Evolutionary conservation across 2,888 invertebrate genomes (phyloP), one percentile per base, ranked within the genome.

Genomic region (Folsomia manolachei): DNA sequence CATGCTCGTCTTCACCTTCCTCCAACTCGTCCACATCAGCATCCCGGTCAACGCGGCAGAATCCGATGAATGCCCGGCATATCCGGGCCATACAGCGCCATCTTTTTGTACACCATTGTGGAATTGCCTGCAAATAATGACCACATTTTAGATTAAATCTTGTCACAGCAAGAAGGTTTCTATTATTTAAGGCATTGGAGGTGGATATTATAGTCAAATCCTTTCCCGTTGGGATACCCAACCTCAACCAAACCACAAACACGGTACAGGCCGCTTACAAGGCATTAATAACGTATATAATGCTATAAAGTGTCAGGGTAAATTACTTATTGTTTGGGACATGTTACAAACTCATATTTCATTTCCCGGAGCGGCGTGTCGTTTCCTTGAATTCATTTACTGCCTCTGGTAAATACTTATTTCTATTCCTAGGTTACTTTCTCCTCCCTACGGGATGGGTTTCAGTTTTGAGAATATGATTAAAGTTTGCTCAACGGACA

Each of bases 11-110:
- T 70, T 87, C 80, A 84, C 84, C 84, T 86, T 91, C 89, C 82
- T 93, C 90, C 77, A 90, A 88, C 74, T 83, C 84, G 74, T 84
- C 84, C 75, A 83, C 84, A 74, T 84, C 84, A 82, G 83, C 84
- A 74, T 94, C 94, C 76, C 89, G 88, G 39, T 90, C 85, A 56
- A 91, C 83, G 88, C 91, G 80, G 90, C 91, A 81, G 71, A 77
- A 79, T 27, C 78, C 75, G 39, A 93, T 93, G 93, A 77, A 90
- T 89, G 75, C 89, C 83, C 71, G 56, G 65, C 74, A 81, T 24
- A 18, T 88, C 87, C 87, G 63, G 24, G 71, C 62, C 51, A 79
- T 63, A 64, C 80, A 81, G 27, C 73, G 66, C 78, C 78, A 79
- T 25, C 78, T 70, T 62, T 75, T 78, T 60, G 67, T 63, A 51